Conservation (phyloP, 2,113 vertebrate genomes). For the Dinomys branickii region DNA sequence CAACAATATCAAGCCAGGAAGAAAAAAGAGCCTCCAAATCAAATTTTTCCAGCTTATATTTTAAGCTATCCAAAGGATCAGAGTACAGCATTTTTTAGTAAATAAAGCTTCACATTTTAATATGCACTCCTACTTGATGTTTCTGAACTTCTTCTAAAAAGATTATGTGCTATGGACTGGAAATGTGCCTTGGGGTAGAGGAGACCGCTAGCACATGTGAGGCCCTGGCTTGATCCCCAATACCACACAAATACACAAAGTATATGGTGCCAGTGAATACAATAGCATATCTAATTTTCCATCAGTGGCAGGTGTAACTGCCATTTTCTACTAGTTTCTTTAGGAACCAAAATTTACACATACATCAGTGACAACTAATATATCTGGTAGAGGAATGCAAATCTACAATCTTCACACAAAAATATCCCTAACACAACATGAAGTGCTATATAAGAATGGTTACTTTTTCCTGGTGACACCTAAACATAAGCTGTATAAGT, state of each 20-base stretch:
- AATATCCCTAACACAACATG: neutral
- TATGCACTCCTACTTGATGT: neutral
- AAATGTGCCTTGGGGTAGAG: neutral
- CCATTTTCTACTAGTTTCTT: neutral
- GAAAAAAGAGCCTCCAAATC: neutral
- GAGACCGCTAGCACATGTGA: neutral
- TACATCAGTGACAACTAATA: neutral
- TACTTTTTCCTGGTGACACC: neutral
- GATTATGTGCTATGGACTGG: neutral
- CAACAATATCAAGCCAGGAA: neutral
- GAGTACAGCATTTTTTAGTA: neutral
- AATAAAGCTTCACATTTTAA: neutral
- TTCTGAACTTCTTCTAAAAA: neutral
- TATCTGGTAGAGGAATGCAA: neutral
- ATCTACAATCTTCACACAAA: neutral
- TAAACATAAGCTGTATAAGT: neutral
- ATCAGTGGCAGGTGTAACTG: neutral
- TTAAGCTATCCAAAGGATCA: neutral
- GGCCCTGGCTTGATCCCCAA: neutral
- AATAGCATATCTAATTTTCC: neutral
- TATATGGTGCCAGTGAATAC: neutral
- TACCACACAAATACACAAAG: neutral
- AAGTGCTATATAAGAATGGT: neutral
- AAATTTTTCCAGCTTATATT: neutral
- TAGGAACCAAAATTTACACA: slow-evolving; percentile 11